Percentiles rank a stretch among this genome's conserved stretches.
phyloP scores from a whole-genome alignment of 1,140 invertebrate species.

The Leptinotarsa undecemlineata region DNA sequence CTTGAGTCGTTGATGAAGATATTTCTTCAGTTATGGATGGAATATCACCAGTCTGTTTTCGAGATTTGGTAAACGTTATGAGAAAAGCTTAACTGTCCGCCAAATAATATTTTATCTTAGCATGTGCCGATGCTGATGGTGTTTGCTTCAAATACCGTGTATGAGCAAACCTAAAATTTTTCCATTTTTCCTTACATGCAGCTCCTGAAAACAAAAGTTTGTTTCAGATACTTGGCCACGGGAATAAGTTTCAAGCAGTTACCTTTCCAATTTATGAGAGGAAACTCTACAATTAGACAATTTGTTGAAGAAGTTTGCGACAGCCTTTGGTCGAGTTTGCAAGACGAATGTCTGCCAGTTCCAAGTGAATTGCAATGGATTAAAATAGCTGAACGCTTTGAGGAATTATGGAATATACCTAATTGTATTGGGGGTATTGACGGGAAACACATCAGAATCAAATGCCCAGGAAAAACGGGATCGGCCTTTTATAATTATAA shows the following conservation, averaged over 20 bases:
- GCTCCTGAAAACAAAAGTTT: conserved; percentile 22
- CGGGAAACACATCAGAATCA: conserved; percentile 52
- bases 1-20: conserved; percentile 12
- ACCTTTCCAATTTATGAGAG: conserved; percentile 30
- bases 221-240: conserved; percentile 25
- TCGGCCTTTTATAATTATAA: conserved; percentile 56
- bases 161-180: conserved; percentile 20
- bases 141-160: conserved; percentile 27
- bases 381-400: conserved; percentile 32
- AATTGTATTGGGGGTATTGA: conserved; percentile 55
- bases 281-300: conserved; percentile 29
- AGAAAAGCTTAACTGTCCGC: conserved; percentile 23
- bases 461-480: conserved; percentile 47
- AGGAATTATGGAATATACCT: conserved; percentile 39
- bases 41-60: conserved; percentile 24
- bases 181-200: conserved; percentile 27
- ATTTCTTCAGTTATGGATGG: conserved; percentile 30
- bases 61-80: conserved; percentile 25
- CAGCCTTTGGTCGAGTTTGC: conserved; percentile 28
- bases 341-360: conserved; percentile 27
- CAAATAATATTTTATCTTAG: conserved; percentile 34
- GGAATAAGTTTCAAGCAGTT: conserved; percentile 30
- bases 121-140: conserved; percentile 23
- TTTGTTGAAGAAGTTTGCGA: conserved; percentile 30
- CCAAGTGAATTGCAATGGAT: conserved; percentile 31